Evolutionary conservation across 1,140 invertebrate species (phyloP), one percentile per base, ranked within the genome.

Genomic region (Amyelois transitella): DNA sequence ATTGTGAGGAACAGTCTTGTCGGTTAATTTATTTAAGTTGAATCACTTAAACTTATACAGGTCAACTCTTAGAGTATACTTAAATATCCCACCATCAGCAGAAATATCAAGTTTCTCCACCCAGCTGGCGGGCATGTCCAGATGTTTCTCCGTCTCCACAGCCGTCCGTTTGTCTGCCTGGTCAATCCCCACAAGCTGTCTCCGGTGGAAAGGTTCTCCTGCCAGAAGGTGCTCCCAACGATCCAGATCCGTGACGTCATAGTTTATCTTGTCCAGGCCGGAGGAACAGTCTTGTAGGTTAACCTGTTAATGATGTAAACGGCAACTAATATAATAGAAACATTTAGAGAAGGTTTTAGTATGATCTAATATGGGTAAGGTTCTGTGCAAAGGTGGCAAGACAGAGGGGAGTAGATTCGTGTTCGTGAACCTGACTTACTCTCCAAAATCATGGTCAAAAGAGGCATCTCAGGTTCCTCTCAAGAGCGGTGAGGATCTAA

Each of bases 81-180:
- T n/a, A n/a, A n/a, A n/a, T n/a, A n/a, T n/a, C n/a, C 32, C 64
- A 94, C 94, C 92, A 73, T 91, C 86, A 60, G 90, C 84, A 0
- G 91, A 85, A 18, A 97, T 91, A 48, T 91, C 86, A 6, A 97
- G 89, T 43, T 92, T 90, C 49, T 91, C 88, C 4, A 95, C 93
- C 93, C 96, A 97, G 24, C 94, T 94, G 8, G 88, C 76, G 0
- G 96, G 95, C 90, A 96, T 93, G 62, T 96, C 94, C 18, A 97
- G 82, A 82, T 94, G 93, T 75, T 95, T 95, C 62, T 94, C 92
- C 2, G 77, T 79, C 4, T 90, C 86, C 22, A 90, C 72, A 7
- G 89, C 81, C 0, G 86, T 76, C 6, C 62, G 68, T 55, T 90
- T 90, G 20, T 90, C 88, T 2, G 86, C 69, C 4, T 62, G 52